Conservation (phyloP, 2,113 vertebrate genomes). For the Nibea albiflora region DNA sequence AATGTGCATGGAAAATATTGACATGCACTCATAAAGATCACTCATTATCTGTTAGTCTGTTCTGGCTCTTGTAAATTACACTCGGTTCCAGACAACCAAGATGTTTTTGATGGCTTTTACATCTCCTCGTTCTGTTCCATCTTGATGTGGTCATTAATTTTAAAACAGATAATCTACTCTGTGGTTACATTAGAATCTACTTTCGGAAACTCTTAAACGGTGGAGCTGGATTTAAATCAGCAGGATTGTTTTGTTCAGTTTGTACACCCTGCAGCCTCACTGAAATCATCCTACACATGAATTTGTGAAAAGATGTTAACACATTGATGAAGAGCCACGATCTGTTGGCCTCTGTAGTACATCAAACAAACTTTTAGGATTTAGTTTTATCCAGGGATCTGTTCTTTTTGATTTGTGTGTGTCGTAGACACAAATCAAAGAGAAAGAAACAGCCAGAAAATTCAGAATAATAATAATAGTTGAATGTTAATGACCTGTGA, state of each 20-base stretch:
- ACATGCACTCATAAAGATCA: background rate
- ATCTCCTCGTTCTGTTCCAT: background rate
- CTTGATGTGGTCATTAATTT: too few relatives aligned
- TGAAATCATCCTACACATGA: background rate
- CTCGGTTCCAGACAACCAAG: background rate
- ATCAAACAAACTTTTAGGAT: background rate
- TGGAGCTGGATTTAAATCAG: background rate
- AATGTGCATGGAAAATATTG: constrained; percentile 5
- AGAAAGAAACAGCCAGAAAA: background rate
- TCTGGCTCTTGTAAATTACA: constrained; percentile 12
- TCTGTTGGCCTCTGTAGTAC: background rate
- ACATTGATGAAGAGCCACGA: background rate
- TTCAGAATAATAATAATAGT: background rate
- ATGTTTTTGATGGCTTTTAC: background rate
- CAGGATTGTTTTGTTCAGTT: background rate
- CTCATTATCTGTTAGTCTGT: background rate
- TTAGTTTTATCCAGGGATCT: background rate
- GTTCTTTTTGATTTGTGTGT: background rate
- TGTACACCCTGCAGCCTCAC: too few relatives aligned
- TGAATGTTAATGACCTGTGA: background rate
- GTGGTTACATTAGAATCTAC: background rate
- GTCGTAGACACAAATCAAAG: background rate
- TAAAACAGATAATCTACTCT: background rate
- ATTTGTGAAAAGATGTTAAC: background rate
- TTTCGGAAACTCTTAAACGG: background rate